Evolutionary conservation across 2,888 invertebrate species (phyloP), one percentile per base, ranked within the genome.

Genomic region (Drosophila planitibia): DNA sequence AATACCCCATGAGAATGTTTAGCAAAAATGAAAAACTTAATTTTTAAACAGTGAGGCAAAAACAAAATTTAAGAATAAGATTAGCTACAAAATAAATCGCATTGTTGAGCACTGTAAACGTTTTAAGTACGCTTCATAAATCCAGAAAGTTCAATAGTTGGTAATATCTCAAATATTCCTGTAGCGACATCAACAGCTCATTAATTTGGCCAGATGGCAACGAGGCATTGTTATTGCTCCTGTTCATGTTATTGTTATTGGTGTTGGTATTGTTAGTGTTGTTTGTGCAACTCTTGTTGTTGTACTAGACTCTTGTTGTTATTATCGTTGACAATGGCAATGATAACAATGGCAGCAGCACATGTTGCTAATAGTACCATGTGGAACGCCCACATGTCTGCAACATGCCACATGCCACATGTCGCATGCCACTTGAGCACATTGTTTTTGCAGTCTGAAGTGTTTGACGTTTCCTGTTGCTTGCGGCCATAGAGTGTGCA

Each of bases 391-490:
- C 57, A 75, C 73, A 58, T 37, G 61, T 75, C 70, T 76, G 63
- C 75, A 35, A 28, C 64, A 44, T 61, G 58, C 53, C 61, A 64
- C 62, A 49, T 57, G 68, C 61, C 61, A 30, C 59, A 53, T 47
- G 52, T 62, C 65, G 53, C 59, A 57, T 61, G 68, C 57, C 63
- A 82, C 75, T 73, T 76, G 69, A 70, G 71, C 70, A 67, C 68
- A 81, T 84, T 82, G 85, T 82, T 85, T 83, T 74, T 73, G 76
- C 61, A 39, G 54, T 71, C 59, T 66, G 61, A 75, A 84, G 78
- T 84, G 87, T 84, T 84, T 87, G 85, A 78, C 76, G 78, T 82
- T 77, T 87, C 85, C 88, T 74, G 76, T 77, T 79, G 75, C 74
- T 68, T 58, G 53, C 55, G 58, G 33, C 33, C 22, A 28, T n/a